These are phyloP conservation scores for Dinocampus coccinellae DNA, from an alignment of 2,888 invertebrate genomes.

Conservation along the genomic window DNA sequence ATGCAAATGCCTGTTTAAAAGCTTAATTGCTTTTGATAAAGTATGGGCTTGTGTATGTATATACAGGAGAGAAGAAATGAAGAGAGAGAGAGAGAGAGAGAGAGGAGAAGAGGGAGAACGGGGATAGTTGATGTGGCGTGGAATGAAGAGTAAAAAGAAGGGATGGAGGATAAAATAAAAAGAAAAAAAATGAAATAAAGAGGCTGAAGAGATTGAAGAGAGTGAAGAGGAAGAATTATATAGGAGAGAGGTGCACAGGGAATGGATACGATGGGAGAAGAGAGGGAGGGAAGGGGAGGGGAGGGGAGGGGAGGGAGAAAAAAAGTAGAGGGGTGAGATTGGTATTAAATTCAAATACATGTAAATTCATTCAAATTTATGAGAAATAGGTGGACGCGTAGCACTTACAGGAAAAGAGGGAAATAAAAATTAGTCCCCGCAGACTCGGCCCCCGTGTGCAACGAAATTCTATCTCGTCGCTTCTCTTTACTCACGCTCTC, in stretches of 20 bases:
- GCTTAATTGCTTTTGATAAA: constrained; percentile 70
- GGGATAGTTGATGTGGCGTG: constrained; percentile 29
- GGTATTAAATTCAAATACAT: constrained; percentile 70
- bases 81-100: constrained; percentile 38
- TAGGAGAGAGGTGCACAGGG: constrained; percentile 13
- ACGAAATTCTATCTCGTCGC: constrained; percentile 59
- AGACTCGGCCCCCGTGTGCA: constrained; percentile 49
- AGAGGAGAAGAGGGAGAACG: constrained; percentile 33
- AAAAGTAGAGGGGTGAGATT: constrained; percentile 42
- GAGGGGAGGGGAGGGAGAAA: constrained; percentile 26
- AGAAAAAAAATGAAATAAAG: too few relatives aligned
- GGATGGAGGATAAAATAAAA: constrained; percentile 43
- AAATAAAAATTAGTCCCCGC: constrained; percentile 69
- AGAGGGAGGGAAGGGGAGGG: constrained; percentile 39
- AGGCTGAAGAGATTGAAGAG: constrained; percentile 40
- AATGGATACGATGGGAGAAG: constrained; percentile 36
- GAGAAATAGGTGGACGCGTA: constrained; percentile 69
- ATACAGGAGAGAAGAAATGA: constrained; percentile 38
- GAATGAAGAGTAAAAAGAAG: constrained; percentile 41
- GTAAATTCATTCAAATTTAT: constrained; percentile 71
- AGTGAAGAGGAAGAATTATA: constrained; percentile 38
- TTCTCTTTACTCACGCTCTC: constrained; percentile 28
- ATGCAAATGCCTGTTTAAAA: constrained; percentile 70
- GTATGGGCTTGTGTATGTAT: constrained; percentile 57
- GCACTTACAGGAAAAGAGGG: constrained; percentile 68